Evolutionary conservation across 2,113 vertebrate genomes (phyloP).

Genomic region (Pungitius pungitius): DNA sequence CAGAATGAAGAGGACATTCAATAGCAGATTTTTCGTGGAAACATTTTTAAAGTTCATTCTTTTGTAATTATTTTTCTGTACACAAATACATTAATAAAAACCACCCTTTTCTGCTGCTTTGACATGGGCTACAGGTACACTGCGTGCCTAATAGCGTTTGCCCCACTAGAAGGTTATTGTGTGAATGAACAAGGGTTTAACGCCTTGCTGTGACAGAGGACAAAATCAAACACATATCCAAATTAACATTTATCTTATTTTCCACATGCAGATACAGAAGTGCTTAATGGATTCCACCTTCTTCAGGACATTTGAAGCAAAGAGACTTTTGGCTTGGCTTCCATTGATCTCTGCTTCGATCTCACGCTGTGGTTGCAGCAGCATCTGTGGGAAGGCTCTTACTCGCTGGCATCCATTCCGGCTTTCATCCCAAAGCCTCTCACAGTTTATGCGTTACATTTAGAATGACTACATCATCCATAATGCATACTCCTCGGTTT

Average conservation of each 20-base stretch:
- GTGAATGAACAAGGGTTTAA: constrained; percentile 2
- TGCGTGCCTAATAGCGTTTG: neutral
- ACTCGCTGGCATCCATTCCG: constrained; percentile 26
- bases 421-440: constrained; percentile 58
- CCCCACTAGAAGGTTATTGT: neutral
- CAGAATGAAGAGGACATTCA: constrained; percentile 61
- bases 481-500: constrained; percentile 55
- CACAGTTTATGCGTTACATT: constrained; percentile 47
- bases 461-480: constrained; percentile 55
- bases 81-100: neutral
- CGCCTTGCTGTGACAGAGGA: neutral
- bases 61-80: neutral
- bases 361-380: constrained; percentile 67
- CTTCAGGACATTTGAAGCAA: constrained; percentile 17
- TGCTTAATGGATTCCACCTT: constrained; percentile 42
- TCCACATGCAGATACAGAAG: constrained; percentile 37
- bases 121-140: neutral
- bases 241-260: constrained; percentile 8
- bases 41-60: constrained; percentile 33
- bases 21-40: constrained; percentile 56
- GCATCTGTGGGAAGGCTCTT: constrained; percentile 52
- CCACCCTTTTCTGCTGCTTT: neutral
- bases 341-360: constrained; percentile 61
- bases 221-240: constrained; percentile 1
- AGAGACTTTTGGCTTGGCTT: constrained; percentile 33